Evolutionary conservation across 2,888 invertebrate species (phyloP).

Genomic region (Pseudococcus viburni): DNA sequence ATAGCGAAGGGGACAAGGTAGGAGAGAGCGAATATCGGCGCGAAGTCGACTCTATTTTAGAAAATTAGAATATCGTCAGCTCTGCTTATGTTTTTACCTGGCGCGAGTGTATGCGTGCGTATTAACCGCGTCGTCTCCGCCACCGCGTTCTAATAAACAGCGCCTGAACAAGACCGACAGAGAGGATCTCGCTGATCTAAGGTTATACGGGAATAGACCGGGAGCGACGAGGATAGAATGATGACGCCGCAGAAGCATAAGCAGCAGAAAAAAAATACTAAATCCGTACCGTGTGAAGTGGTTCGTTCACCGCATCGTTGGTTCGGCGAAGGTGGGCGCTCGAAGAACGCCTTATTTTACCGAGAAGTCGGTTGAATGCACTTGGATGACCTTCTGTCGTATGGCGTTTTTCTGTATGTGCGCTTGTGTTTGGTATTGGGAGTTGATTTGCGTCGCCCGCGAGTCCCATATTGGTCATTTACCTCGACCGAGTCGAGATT

Average conservation of each 20-base stretch:
- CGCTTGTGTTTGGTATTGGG: not conserved
- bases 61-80: conserved; percentile 57
- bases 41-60: conserved; percentile 20
- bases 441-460: conserved; percentile 37
- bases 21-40: not conserved
- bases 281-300: conserved; percentile 63
- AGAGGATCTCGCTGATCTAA: not conserved
- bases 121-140: not conserved
- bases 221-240: not conserved
- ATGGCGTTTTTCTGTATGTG: conserved; percentile 12
- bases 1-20: not conserved
- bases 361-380: conserved; percentile 66
- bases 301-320: conserved; percentile 56
- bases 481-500: conserved; percentile 52
- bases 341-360: conserved; percentile 46
- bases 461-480: conserved; percentile 61
- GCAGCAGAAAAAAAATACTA: conserved; percentile 5
- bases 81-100: not conserved
- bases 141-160: conserved; percentile 37
- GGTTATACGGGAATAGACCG: not conserved
- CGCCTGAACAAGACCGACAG: not conserved
- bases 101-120: not conserved
- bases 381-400: conserved; percentile 61
- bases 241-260: not conserved
- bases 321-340: conserved; percentile 59